phyloP scores from a whole-genome alignment of 2,113 vertebrate genomes.

The Chloebia gouldiae region DNA sequence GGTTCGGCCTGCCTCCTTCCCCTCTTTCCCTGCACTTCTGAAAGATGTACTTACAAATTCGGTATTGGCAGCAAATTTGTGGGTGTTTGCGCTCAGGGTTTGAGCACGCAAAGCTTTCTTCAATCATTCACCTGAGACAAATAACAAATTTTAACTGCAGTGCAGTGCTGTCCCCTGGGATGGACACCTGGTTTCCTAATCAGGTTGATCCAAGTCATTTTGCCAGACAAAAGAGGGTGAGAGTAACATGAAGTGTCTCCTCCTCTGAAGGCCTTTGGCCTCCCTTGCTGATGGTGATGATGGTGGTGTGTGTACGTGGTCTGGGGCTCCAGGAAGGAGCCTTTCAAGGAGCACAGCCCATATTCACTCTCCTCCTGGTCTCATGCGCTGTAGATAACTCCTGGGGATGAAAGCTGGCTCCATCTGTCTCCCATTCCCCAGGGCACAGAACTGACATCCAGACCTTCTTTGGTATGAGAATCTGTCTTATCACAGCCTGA shows the following conservation, averaged over 20 bases:
- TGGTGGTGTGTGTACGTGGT: background rate
- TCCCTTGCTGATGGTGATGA: fast-evolving
- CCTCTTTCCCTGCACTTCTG: background rate
- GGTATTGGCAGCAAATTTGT: background rate
- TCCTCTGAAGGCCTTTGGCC: background rate
- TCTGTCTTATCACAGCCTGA: conserved; percentile 15
- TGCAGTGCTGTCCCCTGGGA: background rate
- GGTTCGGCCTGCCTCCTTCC: background rate
- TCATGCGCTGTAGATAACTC: background rate
- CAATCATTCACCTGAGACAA: background rate
- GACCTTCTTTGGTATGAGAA: conserved; percentile 57
- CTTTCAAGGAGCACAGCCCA: background rate
- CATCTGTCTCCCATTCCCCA: background rate
- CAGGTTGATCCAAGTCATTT: fast-evolving
- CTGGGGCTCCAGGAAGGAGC: background rate
- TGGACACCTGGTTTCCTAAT: background rate
- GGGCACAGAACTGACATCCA: background rate
- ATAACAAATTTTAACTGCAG: background rate
- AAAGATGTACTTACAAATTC: background rate
- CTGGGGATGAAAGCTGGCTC: background rate
- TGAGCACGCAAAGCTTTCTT: background rate
- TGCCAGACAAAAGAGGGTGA: background rate
- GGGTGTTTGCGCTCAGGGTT: background rate
- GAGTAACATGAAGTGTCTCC: fast-evolving
- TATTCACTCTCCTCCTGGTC: background rate